These are phyloP conservation scores for Conistra vaccinii DNA, from an alignment of 2,888 invertebrate genomes.

Conservation along the genomic window DNA sequence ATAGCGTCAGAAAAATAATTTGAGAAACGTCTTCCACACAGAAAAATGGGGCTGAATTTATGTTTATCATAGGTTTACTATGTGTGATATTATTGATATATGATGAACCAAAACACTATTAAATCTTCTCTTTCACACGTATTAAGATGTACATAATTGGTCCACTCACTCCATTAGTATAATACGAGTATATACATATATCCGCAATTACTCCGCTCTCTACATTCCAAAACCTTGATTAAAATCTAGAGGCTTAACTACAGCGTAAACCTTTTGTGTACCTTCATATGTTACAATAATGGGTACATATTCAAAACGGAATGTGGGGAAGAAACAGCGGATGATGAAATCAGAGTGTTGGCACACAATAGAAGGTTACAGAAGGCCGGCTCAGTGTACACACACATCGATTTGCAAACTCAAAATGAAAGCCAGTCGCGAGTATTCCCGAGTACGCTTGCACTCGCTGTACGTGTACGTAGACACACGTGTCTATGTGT, in stretches of 20 bases:
- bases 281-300: conserved; percentile 51
- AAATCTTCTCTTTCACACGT: not conserved
- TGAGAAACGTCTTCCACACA: not conserved
- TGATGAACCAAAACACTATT: not conserved
- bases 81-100: not conserved
- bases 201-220: conserved; percentile 50
- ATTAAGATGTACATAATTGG: conserved; percentile 12
- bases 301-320: conserved; percentile 51
- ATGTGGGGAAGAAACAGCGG: conserved; percentile 56
- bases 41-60: not conserved
- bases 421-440: not conserved
- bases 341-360: conserved; percentile 66
- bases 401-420: not conserved
- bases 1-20: not conserved
- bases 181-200: conserved; percentile 38
- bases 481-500: not conserved
- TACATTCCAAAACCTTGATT: conserved; percentile 56
- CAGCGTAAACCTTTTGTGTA: conserved; percentile 55
- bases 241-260: conserved; percentile 54
- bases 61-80: not conserved
- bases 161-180: conserved; percentile 31
- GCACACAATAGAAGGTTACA: conserved; percentile 14
- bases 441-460: not conserved
- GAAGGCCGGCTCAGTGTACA: not conserved
- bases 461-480: too few species aligned